Conservation (phyloP, 2,113 vertebrate species). For the Ivindomyrus marchei region DNA sequence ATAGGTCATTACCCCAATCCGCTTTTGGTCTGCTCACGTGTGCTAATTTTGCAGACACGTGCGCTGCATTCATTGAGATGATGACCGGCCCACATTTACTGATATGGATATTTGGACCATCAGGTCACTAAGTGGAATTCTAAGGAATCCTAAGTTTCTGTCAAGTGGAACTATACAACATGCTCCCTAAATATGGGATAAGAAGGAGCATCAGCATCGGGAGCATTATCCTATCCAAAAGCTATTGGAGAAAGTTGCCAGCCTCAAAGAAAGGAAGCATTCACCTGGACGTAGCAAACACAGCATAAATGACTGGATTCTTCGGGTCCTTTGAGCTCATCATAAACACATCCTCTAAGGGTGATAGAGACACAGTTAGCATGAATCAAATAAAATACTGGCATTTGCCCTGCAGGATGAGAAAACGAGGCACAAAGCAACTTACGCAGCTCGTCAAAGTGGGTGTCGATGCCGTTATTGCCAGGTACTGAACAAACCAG, state of each 20-base stretch:
- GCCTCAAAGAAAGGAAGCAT: not conserved
- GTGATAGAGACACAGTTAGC: not conserved
- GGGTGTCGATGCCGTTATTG: slow-evolving; percentile 92
- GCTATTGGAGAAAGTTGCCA: not conserved
- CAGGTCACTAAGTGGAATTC: not conserved
- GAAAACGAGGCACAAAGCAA: slow-evolving; percentile 24
- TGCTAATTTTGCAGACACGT: not conserved
- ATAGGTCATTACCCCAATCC: not conserved
- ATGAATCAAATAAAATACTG: not conserved
- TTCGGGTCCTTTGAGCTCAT: slow-evolving; percentile 96
- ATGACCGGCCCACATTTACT: not conserved
- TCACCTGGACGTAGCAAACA: slow-evolving; percentile 98
- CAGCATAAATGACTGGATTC: slow-evolving; percentile 88
- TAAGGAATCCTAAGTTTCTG: not conserved
- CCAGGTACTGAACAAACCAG: slow-evolving; percentile 92
- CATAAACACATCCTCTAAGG: slow-evolving; percentile 90
- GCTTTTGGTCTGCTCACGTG: not conserved
- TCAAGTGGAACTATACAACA: not conserved
- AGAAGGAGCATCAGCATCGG: not conserved
- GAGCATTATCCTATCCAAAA: not conserved
- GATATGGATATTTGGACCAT: not conserved
- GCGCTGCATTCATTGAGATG: not conserved
- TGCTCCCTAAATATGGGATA: not conserved
- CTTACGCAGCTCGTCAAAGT: slow-evolving; percentile 97
- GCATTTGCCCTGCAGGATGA: not conserved